Percentiles rank a stretch among this genome's conserved stretches.
These are phyloP conservation scores for Pristionchus exspectatus DNA, from an alignment of 2,888 invertebrate species.

Conservation along the genomic window DNA sequence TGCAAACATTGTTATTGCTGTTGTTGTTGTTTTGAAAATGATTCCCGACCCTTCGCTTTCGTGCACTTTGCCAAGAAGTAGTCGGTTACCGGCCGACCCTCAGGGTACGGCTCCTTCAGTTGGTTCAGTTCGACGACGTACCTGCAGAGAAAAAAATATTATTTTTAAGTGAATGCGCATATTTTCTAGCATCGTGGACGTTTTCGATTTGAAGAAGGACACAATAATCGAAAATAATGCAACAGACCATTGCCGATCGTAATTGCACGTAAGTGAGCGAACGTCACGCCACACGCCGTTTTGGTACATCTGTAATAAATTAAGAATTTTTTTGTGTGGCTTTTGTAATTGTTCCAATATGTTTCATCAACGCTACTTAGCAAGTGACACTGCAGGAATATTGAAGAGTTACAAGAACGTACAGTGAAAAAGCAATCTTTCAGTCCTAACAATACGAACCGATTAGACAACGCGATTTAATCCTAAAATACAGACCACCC, in stretches of 20 bases:
- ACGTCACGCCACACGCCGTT: constrained; percentile 48
- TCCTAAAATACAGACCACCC: not conserved
- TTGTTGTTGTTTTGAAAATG: not conserved
- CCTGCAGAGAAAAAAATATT: not conserved
- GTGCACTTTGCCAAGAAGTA: constrained; percentile 46
- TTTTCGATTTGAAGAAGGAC: too few species aligned
- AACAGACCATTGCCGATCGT: constrained; percentile 25
- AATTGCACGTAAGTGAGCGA: constrained; percentile 47
- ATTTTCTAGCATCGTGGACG: too few species aligned
- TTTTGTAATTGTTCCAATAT: too few species aligned
- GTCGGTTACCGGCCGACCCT: constrained; percentile 43
- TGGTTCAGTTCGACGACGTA: constrained; percentile 38
- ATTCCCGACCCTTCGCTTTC: not conserved
- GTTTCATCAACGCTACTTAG: too few species aligned
- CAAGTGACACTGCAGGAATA: too few species aligned
- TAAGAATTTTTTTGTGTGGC: too few species aligned
- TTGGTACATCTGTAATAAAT: constrained; percentile 33
- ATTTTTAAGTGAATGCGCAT: too few species aligned
- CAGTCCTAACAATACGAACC: too few species aligned
- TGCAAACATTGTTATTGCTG: not conserved
- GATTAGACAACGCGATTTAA: too few species aligned
- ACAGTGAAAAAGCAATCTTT: not conserved
- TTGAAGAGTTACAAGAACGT: too few species aligned
- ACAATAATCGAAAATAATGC: not conserved
- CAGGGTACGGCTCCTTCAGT: constrained; percentile 49